Percentiles rank a stretch among this genome's conserved stretches.
Conservation (phyloP, 92 coral and sea anemone genomes). For the Phenganax subtilis region DNA sequence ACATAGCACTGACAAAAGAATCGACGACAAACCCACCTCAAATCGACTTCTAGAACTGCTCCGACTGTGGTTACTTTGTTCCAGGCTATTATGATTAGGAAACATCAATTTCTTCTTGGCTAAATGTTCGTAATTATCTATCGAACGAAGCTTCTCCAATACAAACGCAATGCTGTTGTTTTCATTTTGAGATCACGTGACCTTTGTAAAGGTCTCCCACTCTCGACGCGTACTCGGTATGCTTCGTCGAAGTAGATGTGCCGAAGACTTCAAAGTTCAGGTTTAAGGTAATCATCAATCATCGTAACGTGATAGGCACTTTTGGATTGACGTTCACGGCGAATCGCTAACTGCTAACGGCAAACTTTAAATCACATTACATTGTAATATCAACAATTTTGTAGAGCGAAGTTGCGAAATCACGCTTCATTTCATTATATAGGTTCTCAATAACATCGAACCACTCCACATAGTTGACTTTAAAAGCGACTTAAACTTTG, state of each 20-base stretch:
- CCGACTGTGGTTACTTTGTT: slow-evolving; percentile 67
- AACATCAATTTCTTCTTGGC: slow-evolving; percentile 83
- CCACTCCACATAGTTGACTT: no score
- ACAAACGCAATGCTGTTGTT: slow-evolving; percentile 42
- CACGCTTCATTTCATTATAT: no score
- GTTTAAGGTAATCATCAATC: no score
- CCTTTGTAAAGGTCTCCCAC: background rate
- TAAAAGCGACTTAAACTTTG: no score
- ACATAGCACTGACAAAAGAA: slow-evolving; percentile 35
- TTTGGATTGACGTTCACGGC: no score
- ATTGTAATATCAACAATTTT: no score
- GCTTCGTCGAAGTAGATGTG: background rate
- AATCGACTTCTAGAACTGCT: slow-evolving; percentile 94
- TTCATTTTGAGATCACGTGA: slow-evolving; percentile 37
- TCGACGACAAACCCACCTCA: slow-evolving; percentile 70
- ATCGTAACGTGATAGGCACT: no score
- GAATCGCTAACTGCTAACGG: no score
- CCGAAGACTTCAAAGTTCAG: background rate
- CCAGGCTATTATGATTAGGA: slow-evolving; percentile 78
- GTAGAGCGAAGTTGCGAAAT: no score
- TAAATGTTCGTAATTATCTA: slow-evolving; percentile 27
- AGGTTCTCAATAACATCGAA: no score
- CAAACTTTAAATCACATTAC: no score
- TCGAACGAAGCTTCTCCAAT: slow-evolving; percentile 41
- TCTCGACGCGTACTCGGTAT: slow-evolving; percentile 21